Percentiles rank a stretch among this genome's conserved stretches.
Evolutionary conservation across 1,140 invertebrate genomes (phyloP).

Genomic region (Callitettix versicolor): DNA sequence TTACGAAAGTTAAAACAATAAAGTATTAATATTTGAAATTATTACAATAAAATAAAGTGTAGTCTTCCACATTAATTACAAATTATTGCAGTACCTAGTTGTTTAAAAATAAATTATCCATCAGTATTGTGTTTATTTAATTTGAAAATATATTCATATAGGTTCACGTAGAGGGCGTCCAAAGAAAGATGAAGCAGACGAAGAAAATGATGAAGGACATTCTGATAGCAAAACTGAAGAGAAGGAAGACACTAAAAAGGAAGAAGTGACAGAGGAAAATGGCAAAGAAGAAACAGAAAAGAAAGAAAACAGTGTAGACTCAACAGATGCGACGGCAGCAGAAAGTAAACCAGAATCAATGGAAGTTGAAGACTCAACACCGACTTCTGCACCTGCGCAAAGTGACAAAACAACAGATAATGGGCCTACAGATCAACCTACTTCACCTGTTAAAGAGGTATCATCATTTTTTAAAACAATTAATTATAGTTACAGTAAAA

Average conservation of each 20-base stretch:
- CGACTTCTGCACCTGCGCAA: conserved; percentile 1
- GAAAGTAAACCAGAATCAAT: conserved; percentile 22
- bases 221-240: conserved; percentile 31
- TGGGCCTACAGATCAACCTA: conserved; percentile 8
- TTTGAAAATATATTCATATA: background rate
- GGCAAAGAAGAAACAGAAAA: conserved; percentile 36
- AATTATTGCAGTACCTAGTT: too few species aligned
- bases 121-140: too few species aligned
- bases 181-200: conserved; percentile 35
- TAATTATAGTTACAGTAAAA: too few species aligned
- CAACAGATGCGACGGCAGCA: conserved; percentile 27
- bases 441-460: background rate
- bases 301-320: conserved; percentile 31
- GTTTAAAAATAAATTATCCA: too few species aligned
- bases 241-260: conserved; percentile 33
- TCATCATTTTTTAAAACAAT: too few species aligned
- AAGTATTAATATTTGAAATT: too few species aligned
- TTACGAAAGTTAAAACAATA: too few species aligned
- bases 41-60: too few species aligned
- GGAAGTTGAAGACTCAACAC: conserved; percentile 6
- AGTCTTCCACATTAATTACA: too few species aligned
- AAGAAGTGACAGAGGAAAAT: conserved; percentile 29
- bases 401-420: conserved; percentile 10
- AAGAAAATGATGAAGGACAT: conserved; percentile 29
- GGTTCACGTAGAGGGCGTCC: conserved; percentile 25